phyloP scores from a whole-genome alignment of 2,888 invertebrate species.

The Drosophila kambysellisi region DNA sequence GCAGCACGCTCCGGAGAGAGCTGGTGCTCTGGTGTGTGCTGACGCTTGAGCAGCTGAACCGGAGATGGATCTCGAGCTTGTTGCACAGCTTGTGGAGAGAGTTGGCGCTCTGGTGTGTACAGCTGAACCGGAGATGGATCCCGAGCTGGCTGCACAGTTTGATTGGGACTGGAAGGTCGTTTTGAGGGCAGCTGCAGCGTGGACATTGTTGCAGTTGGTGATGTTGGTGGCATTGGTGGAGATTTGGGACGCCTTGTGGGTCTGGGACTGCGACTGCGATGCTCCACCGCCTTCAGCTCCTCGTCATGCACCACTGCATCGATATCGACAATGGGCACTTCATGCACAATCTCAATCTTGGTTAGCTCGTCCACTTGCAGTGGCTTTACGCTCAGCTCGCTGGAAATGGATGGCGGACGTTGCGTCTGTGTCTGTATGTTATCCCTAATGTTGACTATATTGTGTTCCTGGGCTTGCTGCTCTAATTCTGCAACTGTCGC shows the following conservation, averaged over 20 bases:
- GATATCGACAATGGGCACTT: constrained; percentile 72
- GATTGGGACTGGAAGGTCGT: constrained; percentile 52
- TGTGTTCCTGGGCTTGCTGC: constrained; percentile 66
- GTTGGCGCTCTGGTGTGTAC: constrained; percentile 76
- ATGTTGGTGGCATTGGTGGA: constrained; percentile 32
- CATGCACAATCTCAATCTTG: constrained; percentile 74
- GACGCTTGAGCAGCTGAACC: constrained; percentile 70
- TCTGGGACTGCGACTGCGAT: constrained; percentile 62
- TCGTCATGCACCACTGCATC: constrained; percentile 70
- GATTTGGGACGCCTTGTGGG: constrained; percentile 68
- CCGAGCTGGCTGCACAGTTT: constrained; percentile 12
- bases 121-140: constrained; percentile 30
- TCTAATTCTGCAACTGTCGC: constrained; percentile 78
- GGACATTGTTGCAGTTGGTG: constrained; percentile 33
- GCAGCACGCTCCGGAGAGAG: constrained; percentile 70
- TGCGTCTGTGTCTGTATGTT: constrained; percentile 77
- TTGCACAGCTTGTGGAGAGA: constrained; percentile 48
- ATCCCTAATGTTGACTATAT: constrained; percentile 78
- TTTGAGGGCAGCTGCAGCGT: constrained; percentile 64
- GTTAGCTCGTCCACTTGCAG: constrained; percentile 75
- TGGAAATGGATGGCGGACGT: constrained; percentile 77
- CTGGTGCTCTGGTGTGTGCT: constrained; percentile 78
- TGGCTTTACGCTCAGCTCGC: constrained; percentile 64
- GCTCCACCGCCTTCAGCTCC: constrained; percentile 64
- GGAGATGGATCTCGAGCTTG: background rate